Conservation (phyloP, 2,113 vertebrate genomes). For the Lepidothrix coronata region DNA sequence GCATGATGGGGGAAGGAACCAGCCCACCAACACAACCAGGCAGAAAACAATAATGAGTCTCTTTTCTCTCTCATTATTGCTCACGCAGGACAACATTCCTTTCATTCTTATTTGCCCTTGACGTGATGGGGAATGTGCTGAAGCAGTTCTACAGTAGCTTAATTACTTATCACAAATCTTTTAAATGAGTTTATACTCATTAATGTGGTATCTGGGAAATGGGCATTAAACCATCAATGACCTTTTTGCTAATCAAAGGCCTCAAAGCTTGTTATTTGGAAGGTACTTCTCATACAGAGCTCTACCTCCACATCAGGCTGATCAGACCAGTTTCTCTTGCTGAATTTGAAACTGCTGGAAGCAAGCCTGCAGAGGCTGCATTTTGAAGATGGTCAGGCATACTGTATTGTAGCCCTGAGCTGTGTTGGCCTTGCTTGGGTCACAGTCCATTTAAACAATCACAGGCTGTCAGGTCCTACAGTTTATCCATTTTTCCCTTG, state of each 20-base stretch:
- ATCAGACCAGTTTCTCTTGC: neutral
- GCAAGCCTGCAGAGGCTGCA: neutral
- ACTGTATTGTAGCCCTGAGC: neutral
- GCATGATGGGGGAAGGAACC: neutral
- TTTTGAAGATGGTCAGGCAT: neutral
- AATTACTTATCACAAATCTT: constrained; percentile 63
- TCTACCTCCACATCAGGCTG: neutral
- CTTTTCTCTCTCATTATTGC: neutral
- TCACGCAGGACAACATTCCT: neutral
- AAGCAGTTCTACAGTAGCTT: neutral
- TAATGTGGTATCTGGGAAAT: constrained; percentile 43
- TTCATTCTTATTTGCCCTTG: constrained; percentile 12
- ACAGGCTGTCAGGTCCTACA: neutral
- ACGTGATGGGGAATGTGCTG: neutral
- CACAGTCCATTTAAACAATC: neutral
- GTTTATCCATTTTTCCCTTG: neutral
- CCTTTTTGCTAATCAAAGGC: constrained; percentile 33
- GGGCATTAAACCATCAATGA: constrained; percentile 25
- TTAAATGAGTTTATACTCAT: constrained; percentile 45
- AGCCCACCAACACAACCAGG: neutral
- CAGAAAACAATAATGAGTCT: neutral
- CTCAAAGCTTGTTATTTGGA: neutral
- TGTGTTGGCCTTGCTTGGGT: neutral
- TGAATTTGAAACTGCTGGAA: neutral
- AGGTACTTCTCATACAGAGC: neutral